Percentiles rank a stretch among this genome's conserved stretches.
Evolutionary conservation across 2,888 invertebrate species (phyloP).

Genomic region (Melanostoma mellinum): DNA sequence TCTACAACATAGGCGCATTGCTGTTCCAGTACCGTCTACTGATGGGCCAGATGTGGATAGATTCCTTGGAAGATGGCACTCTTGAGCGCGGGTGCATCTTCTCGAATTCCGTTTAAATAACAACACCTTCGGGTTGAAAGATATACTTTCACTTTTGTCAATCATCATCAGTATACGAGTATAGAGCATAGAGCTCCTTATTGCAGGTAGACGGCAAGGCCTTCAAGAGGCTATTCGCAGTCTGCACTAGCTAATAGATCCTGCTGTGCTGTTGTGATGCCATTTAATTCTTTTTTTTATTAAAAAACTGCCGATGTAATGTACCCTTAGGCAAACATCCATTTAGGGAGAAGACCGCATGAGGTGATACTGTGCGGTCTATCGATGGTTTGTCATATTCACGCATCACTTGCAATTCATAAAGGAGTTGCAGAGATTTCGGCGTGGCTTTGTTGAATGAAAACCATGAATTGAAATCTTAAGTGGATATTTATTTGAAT

Average conservation of each 20-base stretch:
- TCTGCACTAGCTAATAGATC: slow-evolving; percentile 38
- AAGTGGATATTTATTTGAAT: slow-evolving; percentile 70
- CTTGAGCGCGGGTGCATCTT: slow-evolving; percentile 59
- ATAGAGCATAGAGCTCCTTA: too few relatives aligned
- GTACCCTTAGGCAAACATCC: slow-evolving; percentile 5
- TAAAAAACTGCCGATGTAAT: slow-evolving; percentile 39
- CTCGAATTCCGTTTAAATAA: slow-evolving; percentile 59
- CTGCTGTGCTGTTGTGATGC: slow-evolving; percentile 67
- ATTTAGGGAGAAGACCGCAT: slow-evolving; percentile 24
- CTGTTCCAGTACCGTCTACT: slow-evolving; percentile 8
- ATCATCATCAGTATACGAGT: slow-evolving; percentile 8
- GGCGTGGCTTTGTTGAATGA: slow-evolving; percentile 12
- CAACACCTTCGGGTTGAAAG: slow-evolving; percentile 45
- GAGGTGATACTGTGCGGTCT: slow-evolving; percentile 64
- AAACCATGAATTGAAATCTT: slow-evolving; percentile 53
- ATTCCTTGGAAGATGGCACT: slow-evolving; percentile 47
- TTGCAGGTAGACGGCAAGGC: slow-evolving; percentile 28
- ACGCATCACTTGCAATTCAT: slow-evolving; percentile 63
- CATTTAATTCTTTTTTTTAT: slow-evolving; percentile 61
- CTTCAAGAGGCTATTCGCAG: slow-evolving; percentile 5
- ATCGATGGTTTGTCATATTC: slow-evolving; percentile 60
- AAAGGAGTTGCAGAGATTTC: slow-evolving; percentile 60
- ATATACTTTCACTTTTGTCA: slow-evolving; percentile 43
- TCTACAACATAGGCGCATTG: not conserved
- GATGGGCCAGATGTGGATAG: slow-evolving; percentile 53